phyloP scores from a whole-genome alignment of 2,888 invertebrate species.

The Ceramica pisi region DNA sequence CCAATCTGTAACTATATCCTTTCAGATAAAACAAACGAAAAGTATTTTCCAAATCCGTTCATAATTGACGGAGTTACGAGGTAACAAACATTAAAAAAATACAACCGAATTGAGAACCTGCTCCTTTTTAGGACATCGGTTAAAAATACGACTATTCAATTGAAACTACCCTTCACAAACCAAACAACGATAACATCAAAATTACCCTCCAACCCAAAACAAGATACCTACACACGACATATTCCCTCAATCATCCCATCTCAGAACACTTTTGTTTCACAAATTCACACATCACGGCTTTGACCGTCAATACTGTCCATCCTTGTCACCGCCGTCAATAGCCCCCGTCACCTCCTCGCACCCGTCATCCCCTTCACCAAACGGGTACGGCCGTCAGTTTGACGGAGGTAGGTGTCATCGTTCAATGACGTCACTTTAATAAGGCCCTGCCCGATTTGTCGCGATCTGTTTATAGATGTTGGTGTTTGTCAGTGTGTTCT shows the following conservation, averaged over 20 bases:
- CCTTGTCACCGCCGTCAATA: slow-evolving; percentile 31
- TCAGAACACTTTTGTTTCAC: slow-evolving; percentile 42
- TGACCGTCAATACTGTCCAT: slow-evolving; percentile 30
- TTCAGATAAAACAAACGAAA: too few species aligned
- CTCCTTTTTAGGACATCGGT: too few species aligned
- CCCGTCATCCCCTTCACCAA: slow-evolving; percentile 26
- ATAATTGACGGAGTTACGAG: too few species aligned
- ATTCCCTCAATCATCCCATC: slow-evolving; percentile 26
- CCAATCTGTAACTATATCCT: too few species aligned
- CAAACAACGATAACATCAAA: not conserved
- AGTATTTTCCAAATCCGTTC: too few species aligned
- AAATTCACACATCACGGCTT: slow-evolving; percentile 34
- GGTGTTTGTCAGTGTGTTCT: not conserved
- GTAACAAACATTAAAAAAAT: too few species aligned
- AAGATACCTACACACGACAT: slow-evolving; percentile 19
- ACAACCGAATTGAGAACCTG: too few species aligned
- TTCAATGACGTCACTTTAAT: slow-evolving; percentile 53
- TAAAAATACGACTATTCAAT: not conserved
- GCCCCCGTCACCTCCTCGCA: slow-evolving; percentile 8
- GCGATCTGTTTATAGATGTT: slow-evolving; percentile 18
- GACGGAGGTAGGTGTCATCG: slow-evolving; percentile 58
- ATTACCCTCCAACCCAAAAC: not conserved
- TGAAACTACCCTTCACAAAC: not conserved
- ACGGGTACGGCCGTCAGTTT: slow-evolving; percentile 34
- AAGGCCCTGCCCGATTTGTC: slow-evolving; percentile 51